Base-by-base conservation (phyloP, 2,888 invertebrate species). In the Trilocha varians region DNA sequence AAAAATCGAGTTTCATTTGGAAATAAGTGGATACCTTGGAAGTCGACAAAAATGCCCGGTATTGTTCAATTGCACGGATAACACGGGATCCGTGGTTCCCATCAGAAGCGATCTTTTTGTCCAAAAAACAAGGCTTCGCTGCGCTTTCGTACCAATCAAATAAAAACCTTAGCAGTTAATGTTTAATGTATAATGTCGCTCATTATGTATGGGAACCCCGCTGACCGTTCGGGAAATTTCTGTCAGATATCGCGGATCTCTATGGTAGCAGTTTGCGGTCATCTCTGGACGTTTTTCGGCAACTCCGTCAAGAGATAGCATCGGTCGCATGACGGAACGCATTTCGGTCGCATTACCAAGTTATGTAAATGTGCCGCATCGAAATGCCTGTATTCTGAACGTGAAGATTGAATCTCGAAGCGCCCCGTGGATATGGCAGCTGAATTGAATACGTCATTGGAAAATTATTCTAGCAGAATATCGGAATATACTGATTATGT, bases 91-190 rank as follows among this genome's bases (percentile, higher is more conserved):
- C 78, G 25, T 25, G 25, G 25, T 82, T 84, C 84, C 82, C 83
- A 82, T 73, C 75, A 69, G 79, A 82, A 74, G 69, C 67, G 68
- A 65, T 57, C 65, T 59, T 67, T 70, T 70, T 59, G 59, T 52
- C 60, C 25, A 2, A 25, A 25, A 25, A 25, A 25, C 5, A 25
- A 76, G 58, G 59, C 57, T 62, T 64, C 70, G 68, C 64, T 60
- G 68, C 62, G 68, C 65, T 71, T 66, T 60, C 65, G 68, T 65
- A 71, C 60, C 78, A 76, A 78, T 78, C 78, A 79, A 78, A 82
- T 80, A 84, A 84, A 83, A 85, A 84, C 71, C 49, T 67, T 76
- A 76, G 79, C 76, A 71, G 78, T 78, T 76, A 76, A 85, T 85
- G 83, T 82, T 78, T 84, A 77, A 84, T 85, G 79, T 78, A 84